A percentile compares a stretch with the other conserved stretches of the same genome.
Conservation (phyloP, 2,113 vertebrate species). For the Calonectris borealis region DNA sequence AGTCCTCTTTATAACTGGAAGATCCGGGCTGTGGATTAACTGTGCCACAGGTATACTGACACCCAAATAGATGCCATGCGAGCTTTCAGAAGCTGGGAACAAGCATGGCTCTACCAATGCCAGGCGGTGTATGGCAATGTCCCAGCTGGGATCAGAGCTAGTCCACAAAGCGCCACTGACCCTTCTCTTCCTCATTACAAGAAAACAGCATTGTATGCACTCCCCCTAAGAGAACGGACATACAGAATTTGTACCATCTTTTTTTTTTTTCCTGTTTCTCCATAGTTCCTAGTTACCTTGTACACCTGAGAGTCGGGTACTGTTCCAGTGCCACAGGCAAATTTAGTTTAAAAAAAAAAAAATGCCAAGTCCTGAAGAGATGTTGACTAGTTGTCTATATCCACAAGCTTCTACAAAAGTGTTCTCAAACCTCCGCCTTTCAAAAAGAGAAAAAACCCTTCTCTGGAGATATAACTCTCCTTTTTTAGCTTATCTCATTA, state of each 20-base stretch:
- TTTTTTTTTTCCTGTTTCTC: neutral
- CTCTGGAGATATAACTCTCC: neutral
- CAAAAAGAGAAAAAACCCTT: rapidly evolving
- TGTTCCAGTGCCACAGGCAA: neutral
- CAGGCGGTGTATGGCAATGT: neutral
- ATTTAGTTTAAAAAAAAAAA: neutral
- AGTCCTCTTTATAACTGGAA: neutral
- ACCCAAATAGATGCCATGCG: neutral
- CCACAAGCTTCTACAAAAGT: neutral
- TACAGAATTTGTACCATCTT: neutral
- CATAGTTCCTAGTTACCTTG: neutral
- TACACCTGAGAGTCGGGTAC: neutral
- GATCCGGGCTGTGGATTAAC: neutral
- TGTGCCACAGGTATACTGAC: neutral
- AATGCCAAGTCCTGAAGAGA: neutral
- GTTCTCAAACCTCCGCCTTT: neutral
- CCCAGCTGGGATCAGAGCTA: neutral
- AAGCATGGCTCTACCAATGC: rapidly evolving
- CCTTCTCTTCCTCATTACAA: neutral
- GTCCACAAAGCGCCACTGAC: neutral
- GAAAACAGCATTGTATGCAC: neutral
- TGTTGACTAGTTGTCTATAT: neutral
- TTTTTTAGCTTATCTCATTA: neutral
- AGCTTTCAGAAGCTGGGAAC: neutral
- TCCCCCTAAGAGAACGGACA: neutral